Evolutionary conservation across 2,888 invertebrate genomes (phyloP), one percentile per base, ranked within the genome.

Genomic region (Spialia ferax): DNA sequence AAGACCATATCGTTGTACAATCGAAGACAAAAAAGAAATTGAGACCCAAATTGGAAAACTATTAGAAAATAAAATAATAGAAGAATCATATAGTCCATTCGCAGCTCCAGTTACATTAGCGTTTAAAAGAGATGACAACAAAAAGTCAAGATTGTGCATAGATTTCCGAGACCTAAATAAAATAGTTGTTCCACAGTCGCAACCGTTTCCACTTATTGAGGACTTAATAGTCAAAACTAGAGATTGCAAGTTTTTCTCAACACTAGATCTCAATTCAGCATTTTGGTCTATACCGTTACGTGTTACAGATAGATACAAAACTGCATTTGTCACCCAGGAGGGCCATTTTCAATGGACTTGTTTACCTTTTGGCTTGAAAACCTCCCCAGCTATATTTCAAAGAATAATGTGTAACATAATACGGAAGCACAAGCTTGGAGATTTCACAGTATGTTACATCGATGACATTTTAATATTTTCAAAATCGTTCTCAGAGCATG

Each of bases 311-410:
- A 48, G 61, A 50, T 13, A 63, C 52, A 63, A 63, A 63, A 63
- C 52, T 52, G 63, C 52, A 38, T 63, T 63, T 38, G 52, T 38
- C 15, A 63, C 54, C 11, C 61, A 65, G 10, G 69, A 74, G 22
- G 70, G 66, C 0, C 77, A 75, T 23, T 69, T 20, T 11, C 69
- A 79, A 70, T 76, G 79, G 76, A 79, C 79, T 0, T 78, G 82
- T 52, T 61, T 84, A 18, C 84, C 83, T 3, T 83, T 77, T 73
- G 83, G 82, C 0, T 75, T 81, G n/a, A 84, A 82, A 65, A 80
- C 83, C 0, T 74, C 81, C 0, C 79, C 82, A 18, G 78, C 81
- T 0, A 82, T 83, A 45, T 86, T 86, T 67, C 83, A 86, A 63
- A 77, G 75, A 66, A 80, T 79, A 71, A 50, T 80, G 23, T 71